Percentiles rank a stretch among this genome's conserved stretches.
phyloP scores from a whole-genome alignment of 2,888 invertebrate genomes.

The Microctonus hyperodae region DNA sequence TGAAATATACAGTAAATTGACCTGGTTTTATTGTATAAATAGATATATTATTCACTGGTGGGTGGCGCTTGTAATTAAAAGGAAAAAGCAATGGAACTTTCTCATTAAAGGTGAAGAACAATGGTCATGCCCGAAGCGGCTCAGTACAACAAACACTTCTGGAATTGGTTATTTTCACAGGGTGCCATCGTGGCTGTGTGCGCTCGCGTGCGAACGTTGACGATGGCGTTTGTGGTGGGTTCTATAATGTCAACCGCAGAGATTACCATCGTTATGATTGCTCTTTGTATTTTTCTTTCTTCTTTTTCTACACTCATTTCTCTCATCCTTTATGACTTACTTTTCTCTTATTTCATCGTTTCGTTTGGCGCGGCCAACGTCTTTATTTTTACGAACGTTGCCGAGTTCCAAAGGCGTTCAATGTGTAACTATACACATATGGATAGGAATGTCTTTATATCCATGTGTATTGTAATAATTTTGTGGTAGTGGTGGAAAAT shows the following conservation, averaged over 20 bases:
- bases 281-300: conserved; percentile 51
- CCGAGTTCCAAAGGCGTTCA: not conserved
- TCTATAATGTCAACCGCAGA: conserved; percentile 56
- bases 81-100: conserved; percentile 5
- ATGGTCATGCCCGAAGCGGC: conserved; percentile 43
- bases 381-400: not conserved
- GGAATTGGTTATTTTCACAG: conserved; percentile 57
- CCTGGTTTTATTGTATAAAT: not conserved
- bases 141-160: conserved; percentile 54
- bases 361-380: conserved; percentile 7
- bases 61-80: conserved; percentile 32
- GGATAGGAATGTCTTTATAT: not conserved
- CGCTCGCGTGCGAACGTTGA: conserved; percentile 40
- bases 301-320: conserved; percentile 24
- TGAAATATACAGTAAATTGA: not conserved
- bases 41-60: not conserved
- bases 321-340: conserved; percentile 26
- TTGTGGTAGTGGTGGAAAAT: conserved; percentile 22
- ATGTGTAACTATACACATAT: not conserved
- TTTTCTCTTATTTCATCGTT: conserved; percentile 23
- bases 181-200: not conserved
- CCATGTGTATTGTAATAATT: conserved; percentile 6
- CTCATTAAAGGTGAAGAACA: conserved; percentile 40
- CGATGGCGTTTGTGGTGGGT: conserved; percentile 41
- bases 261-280: conserved; percentile 58